Evolutionary conservation across 2,797 vertebrate genomes (phyloP), one percentile per base, ranked within the genome.

Genomic region (Momotus momota): DNA sequence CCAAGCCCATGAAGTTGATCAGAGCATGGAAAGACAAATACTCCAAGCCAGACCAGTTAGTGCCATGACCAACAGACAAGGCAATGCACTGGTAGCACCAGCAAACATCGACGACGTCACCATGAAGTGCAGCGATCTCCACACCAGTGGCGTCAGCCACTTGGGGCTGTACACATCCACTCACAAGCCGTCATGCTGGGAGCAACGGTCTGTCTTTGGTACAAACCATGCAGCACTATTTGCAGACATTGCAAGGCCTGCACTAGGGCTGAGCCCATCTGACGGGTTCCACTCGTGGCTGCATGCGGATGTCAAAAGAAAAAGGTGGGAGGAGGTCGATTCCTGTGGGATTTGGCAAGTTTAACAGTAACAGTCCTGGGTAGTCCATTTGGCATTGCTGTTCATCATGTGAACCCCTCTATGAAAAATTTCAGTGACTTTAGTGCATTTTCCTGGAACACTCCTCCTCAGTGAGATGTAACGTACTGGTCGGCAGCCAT

Each of bases 61-160:
- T 11, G 54, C 31, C 54, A 31, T 1, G 9, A 57, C n/a, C 62
- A 81, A 9, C 48, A 49, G 35, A n/a, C 0, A 1, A 70, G 14
- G 13, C 12, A 20, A 18, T 4, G 25, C 40, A 21, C 15, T 0
- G 11, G 26, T 51, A 92, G 46, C 41, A 51, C 19, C 1, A 0
- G 13, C n/a, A n/a, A 6, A 22, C 15, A 3, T 0, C 7, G 22
- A 14, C 0, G 3, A 9, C 23, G 49, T 9, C 57, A 43, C 38
- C 12, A 3, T 2, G 15, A 27, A 5, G 7, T 25, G 19, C 9
- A 35, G 26, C 35, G 5, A 0, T 23, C 55, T 70, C 64, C 77
- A 74, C n/a, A 33, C 2, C 27, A 61, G 46, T 1, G 7, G 33
- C n/a, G 29, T 6, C 58, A 43, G 52, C 14, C 81, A 33, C 26